These are phyloP conservation scores for Mionectes macconnelli DNA, from an alignment of 2,113 vertebrate genomes.

Conservation along the genomic window DNA sequence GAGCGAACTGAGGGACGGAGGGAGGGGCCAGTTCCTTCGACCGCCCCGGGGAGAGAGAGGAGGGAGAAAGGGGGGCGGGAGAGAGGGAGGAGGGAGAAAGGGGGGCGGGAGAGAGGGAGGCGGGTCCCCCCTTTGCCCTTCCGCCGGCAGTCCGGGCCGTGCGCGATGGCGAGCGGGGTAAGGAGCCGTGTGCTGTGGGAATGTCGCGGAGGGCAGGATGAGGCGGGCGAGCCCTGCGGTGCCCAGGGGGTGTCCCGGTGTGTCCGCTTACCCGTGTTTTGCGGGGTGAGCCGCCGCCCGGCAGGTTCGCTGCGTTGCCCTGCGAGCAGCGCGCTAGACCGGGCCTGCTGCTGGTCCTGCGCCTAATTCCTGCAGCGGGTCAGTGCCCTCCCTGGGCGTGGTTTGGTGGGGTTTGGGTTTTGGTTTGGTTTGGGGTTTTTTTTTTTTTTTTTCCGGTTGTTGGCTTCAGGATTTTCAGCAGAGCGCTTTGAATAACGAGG, in stretches of 20 bases:
- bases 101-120: not conserved
- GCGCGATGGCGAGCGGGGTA: not conserved
- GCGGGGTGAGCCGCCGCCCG: not conserved
- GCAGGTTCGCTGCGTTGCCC: not conserved
- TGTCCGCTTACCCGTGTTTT: rapidly evolving
- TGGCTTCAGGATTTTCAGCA: not conserved
- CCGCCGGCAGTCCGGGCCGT: rapidly evolving
- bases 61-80: not conserved
- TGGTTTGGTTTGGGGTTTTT: too few relatives aligned
- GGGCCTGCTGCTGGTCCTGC: rapidly evolving
- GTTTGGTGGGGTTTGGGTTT: too few relatives aligned
- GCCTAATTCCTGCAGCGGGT: not conserved
- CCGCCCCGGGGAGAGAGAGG: not conserved
- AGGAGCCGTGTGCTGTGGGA: not conserved
- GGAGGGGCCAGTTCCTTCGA: rapidly evolving
- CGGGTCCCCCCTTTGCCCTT: not conserved
- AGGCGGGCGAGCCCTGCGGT: not conserved
- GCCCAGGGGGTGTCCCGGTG: rapidly evolving
- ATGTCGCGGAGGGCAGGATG: not conserved
- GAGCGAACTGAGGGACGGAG: not conserved
- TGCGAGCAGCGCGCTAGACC: rapidly evolving
- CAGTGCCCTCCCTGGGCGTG: too few relatives aligned
- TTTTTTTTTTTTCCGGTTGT: not conserved
- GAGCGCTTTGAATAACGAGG: not conserved
- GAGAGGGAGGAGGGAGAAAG: too few relatives aligned